These are phyloP conservation scores for Melitaea cinxia DNA, from an alignment of 1,140 invertebrate genomes.

Conservation along the genomic window DNA sequence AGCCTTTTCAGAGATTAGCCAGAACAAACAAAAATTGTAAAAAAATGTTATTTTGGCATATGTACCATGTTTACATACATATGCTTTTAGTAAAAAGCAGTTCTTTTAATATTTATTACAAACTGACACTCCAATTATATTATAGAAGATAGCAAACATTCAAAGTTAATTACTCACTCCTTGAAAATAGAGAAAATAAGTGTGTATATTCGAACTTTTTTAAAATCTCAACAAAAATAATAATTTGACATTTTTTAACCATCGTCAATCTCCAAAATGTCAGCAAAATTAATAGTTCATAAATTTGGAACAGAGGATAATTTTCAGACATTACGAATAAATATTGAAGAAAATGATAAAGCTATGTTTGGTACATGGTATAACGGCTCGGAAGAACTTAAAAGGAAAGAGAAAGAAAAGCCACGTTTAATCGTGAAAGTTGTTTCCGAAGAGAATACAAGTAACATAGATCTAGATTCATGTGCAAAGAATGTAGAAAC, in stretches of 20 bases:
- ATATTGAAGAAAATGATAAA: conserved; percentile 50
- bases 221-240: background rate
- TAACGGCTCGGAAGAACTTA: conserved; percentile 50
- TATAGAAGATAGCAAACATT: too few species aligned
- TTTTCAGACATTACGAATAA: conserved; percentile 66
- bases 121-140: too few species aligned
- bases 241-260: background rate
- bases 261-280: conserved; percentile 56
- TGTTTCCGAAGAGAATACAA: conserved; percentile 51
- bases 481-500: conserved; percentile 51
- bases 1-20: too few species aligned
- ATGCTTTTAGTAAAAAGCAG: too few species aligned
- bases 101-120: too few species aligned
- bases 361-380: conserved; percentile 62
- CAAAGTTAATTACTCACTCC: too few species aligned
- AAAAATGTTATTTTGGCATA: too few species aligned
- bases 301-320: conserved; percentile 65
- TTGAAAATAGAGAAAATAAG: too few species aligned
- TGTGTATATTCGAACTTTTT: too few species aligned
- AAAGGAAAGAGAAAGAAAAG: conserved; percentile 55
- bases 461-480: conserved; percentile 60
- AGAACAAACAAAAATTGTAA: too few species aligned
- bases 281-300: conserved; percentile 71
- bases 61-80: too few species aligned
- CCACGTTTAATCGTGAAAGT: conserved; percentile 66